These are phyloP conservation scores for Poecile atricapillus DNA, from an alignment of 2,113 vertebrate genomes.

Conservation along the genomic window DNA sequence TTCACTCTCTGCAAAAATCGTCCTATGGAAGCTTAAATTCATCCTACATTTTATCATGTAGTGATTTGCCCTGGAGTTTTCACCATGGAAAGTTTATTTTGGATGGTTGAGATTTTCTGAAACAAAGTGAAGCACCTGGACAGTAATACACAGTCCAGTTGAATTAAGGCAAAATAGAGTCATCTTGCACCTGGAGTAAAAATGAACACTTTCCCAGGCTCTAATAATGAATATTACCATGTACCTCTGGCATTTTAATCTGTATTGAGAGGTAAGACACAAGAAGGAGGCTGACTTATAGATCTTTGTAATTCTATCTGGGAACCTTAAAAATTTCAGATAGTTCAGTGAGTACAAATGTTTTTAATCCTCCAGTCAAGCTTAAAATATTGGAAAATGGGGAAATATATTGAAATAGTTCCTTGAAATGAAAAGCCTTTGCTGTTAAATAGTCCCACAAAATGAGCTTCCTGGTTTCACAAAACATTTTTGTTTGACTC, in stretches of 20 bases:
- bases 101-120: not conserved
- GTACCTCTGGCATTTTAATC: not conserved
- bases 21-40: not conserved
- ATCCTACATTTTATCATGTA: not conserved
- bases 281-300: not conserved
- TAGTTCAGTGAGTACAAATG: not conserved
- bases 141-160: not conserved
- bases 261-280: not conserved
- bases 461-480: not conserved
- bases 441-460: not conserved
- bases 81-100: not conserved
- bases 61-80: not conserved
- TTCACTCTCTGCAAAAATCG: not conserved
- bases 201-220: not conserved
- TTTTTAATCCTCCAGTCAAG: not conserved
- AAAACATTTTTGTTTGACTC: not conserved
- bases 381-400: not conserved
- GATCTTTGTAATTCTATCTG: not conserved
- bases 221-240: not conserved
- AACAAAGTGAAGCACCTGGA: not conserved
- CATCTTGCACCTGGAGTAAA: not conserved
- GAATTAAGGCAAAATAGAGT: not conserved
- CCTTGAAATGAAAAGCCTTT: not conserved
- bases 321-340: not conserved
- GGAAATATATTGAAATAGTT: not conserved